Percentiles rank a stretch among this genome's conserved stretches.
Evolutionary conservation across 2,113 vertebrate genomes (phyloP).

Genomic region (Burhinus oedicnemus): DNA sequence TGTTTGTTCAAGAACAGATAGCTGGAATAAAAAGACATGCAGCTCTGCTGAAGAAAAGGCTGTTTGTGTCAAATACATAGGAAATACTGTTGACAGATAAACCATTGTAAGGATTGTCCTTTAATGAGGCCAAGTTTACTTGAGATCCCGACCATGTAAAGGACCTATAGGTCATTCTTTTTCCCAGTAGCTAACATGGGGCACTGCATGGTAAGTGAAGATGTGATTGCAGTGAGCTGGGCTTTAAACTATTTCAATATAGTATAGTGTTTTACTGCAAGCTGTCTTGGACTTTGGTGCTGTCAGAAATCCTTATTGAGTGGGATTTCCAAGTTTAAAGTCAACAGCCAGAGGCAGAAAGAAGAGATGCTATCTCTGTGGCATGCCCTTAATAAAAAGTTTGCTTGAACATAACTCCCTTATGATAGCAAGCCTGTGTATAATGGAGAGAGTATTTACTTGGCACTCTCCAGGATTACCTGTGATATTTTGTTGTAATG

Average conservation of each 20-base stretch:
- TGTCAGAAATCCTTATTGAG: background rate
- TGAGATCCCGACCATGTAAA: background rate
- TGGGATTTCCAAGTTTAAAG: conserved; percentile 2
- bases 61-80: background rate
- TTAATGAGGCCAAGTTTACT: background rate
- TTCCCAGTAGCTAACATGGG: background rate
- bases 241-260: background rate
- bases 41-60: background rate
- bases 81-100: background rate
- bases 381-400: background rate
- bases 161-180: background rate
- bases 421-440: background rate
- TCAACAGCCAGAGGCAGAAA: background rate
- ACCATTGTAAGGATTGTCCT: background rate
- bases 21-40: background rate
- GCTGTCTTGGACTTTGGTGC: background rate
- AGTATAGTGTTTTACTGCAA: background rate
- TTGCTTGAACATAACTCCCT: background rate
- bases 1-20: conserved; percentile 14
- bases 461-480: background rate
- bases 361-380: background rate
- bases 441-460: background rate
- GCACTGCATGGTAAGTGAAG: background rate
- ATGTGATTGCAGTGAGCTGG: background rate
- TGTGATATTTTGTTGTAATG: background rate